Base-by-base conservation (phyloP, 92 coral and sea anemone genomes). In the Epizoanthus ramosus region DNA sequence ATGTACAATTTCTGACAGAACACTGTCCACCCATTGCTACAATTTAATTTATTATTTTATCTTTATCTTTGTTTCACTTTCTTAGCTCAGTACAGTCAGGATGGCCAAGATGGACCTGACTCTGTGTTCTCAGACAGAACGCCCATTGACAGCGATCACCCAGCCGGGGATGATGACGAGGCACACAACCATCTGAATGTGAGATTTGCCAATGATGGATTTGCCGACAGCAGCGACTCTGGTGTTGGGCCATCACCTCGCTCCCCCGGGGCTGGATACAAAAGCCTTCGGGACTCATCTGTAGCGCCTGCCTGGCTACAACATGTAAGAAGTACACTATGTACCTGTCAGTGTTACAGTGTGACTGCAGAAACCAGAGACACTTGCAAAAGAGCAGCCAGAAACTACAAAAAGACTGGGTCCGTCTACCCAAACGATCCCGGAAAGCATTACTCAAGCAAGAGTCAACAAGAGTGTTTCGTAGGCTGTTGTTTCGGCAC, bases 191-290 rank as follows among this genome's bases (percentile, higher is more conserved):
- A 88, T 33, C 75, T 74, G 63, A 82, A 87, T 59, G 83, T 90
- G 22, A 86, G 90, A 17, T 65, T 80, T 19, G 82, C 83, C 39
- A 81, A 87, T 60, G 89, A 89, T 68, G 89, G 84, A 9, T 86
- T 84, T 19, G 88, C 90, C 17, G 97, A 90, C 71, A 94, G 98
- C n/a, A 90, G 84, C 47, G 99, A 96, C 88, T 96, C 99, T 1
- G 99, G 99, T 2, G 99, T 94, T 4, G 98, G 98, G 3, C 98
- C 93, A 21, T 93, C 98, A 52, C 98, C 98, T 19, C 95, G 98
- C 53, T 87, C 92, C 16, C 98, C 98, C 8, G 81, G 85, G 39
- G 72, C 86, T 53, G 88, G 73, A 45, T 89, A 86, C 17, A 86
- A 88, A 82, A 90, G 93, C 69, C 90, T 93, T 58, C 91, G 83